Evolutionary conservation across 2,113 vertebrate species (phyloP).

Genomic region (Cheirogaleus medius): DNA sequence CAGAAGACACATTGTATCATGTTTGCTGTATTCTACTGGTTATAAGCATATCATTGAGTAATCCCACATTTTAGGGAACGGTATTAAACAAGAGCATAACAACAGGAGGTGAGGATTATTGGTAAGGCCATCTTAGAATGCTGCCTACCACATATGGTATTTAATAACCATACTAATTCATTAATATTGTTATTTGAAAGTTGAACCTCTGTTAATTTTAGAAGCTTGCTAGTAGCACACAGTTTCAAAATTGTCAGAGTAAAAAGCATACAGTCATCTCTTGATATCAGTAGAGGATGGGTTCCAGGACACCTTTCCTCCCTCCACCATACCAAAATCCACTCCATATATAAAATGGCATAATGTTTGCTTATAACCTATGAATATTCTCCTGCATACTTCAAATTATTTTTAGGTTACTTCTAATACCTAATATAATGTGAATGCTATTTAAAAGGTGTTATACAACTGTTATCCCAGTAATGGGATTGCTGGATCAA

Average conservation of each 20-base stretch:
- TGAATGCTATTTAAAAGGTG: neutral
- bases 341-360: neutral
- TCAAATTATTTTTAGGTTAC: neutral
- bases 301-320: too few relatives aligned
- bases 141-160: neutral
- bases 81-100: too few relatives aligned
- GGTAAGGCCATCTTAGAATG: neutral
- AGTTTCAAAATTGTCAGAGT: neutral
- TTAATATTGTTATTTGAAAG: neutral
- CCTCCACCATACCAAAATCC: neutral
- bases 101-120: neutral
- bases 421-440: neutral
- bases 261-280: neutral
- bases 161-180: neutral
- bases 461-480: neutral
- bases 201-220: neutral
- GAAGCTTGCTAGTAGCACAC: neutral
- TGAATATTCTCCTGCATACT: neutral
- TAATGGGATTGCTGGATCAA: too few relatives aligned
- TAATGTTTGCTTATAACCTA: neutral
- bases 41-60: neutral
- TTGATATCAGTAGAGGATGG: too few relatives aligned
- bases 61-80: neutral
- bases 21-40: neutral
- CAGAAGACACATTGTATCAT: neutral